A percentile compares a stretch with the other conserved stretches of the same genome.
These are phyloP conservation scores for Amazona ochrocephala DNA, from an alignment of 2,797 vertebrate species.

Conservation along the genomic window DNA sequence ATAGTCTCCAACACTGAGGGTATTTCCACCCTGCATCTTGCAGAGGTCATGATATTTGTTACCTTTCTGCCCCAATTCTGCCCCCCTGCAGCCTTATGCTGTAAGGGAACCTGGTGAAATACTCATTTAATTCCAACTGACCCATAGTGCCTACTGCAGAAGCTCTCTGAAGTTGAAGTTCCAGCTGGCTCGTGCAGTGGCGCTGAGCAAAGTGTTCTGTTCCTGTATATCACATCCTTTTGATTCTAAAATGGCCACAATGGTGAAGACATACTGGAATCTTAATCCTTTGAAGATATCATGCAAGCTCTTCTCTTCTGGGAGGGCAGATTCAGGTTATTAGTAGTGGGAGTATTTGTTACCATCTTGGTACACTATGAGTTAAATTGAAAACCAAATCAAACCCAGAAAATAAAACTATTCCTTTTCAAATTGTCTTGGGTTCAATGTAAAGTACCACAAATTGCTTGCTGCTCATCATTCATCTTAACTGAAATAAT, in stretches of 20 bases:
- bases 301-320: neutral
- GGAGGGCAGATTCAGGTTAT: neutral
- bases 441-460: neutral
- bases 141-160: fast-evolving
- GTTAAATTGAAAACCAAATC: neutral
- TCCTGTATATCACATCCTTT: fast-evolving
- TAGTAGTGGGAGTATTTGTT: neutral
- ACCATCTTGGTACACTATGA: neutral
- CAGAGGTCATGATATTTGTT: fast-evolving
- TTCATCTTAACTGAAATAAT: neutral
- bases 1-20: fast-evolving
- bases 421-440: neutral
- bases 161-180: neutral
- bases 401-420: neutral
- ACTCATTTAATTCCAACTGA: neutral
- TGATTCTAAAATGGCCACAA: neutral
- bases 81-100: too few relatives aligned
- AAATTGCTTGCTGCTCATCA: neutral
- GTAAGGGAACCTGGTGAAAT: neutral
- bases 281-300: neutral
- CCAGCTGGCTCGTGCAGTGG: fast-evolving
- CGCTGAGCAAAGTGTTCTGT: fast-evolving
- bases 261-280: too few relatives aligned
- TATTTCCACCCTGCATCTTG: neutral
- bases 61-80: too few relatives aligned